These are phyloP conservation scores for Mastomys coucha DNA, from an alignment of 2,113 vertebrate genomes.

Conservation along the genomic window DNA sequence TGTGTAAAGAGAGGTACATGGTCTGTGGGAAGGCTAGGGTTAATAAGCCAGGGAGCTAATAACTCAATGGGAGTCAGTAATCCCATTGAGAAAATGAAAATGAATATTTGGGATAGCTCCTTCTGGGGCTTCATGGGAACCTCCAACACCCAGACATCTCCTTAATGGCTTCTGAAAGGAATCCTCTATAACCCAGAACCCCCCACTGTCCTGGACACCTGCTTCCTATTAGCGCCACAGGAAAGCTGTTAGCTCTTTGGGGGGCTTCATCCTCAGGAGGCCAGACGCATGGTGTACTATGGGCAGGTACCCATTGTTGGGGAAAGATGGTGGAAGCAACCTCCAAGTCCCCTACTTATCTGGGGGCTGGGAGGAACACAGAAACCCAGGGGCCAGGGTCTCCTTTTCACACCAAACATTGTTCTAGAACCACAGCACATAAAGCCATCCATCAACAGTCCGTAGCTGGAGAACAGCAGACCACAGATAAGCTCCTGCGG, in stretches of 20 bases:
- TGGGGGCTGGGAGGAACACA: not conserved
- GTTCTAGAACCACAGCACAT: not conserved
- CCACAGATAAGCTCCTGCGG: accelerated
- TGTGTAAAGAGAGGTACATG: not conserved
- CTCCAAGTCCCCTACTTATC: not conserved
- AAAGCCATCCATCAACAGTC: not conserved
- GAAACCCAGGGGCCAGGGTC: not conserved
- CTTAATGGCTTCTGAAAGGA: accelerated
- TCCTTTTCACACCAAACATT: not conserved
- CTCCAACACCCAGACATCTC: not conserved
- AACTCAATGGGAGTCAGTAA: too few relatives aligned
- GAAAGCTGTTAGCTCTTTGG: not conserved
- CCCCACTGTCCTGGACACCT: not conserved
- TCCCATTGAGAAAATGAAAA: not conserved
- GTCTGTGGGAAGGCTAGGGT: not conserved
- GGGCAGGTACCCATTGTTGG: accelerated
- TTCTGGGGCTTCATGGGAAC: not conserved
- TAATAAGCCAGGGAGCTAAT: too few relatives aligned
- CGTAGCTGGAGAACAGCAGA: accelerated
- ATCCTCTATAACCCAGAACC: not conserved
- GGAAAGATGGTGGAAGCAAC: not conserved
- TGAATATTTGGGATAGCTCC: not conserved
- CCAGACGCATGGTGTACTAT: not conserved
- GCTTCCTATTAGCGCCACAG: not conserved
- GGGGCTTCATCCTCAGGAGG: not conserved